A percentile compares a stretch with the other conserved stretches of the same genome.
Evolutionary conservation across 2,888 invertebrate genomes (phyloP).

Genomic region (Malacosoma neustria): DNA sequence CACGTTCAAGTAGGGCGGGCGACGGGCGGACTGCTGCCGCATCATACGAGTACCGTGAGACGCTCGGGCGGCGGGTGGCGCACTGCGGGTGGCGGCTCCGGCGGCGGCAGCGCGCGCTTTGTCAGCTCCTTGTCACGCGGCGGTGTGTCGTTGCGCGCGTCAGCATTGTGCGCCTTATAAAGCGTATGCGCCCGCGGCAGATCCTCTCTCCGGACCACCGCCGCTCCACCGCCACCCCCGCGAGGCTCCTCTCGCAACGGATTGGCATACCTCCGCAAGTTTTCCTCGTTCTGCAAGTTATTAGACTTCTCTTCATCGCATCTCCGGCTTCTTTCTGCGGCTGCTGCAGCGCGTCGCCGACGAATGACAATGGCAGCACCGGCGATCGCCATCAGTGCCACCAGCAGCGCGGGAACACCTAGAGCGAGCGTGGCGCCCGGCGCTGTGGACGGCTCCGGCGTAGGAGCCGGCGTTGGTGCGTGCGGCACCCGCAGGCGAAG

Average conservation of each 20-base stretch:
- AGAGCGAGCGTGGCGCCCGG: constrained; percentile 32
- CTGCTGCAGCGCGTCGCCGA: constrained; percentile 43
- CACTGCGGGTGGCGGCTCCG: constrained; percentile 42
- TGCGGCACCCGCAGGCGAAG: constrained; percentile 45
- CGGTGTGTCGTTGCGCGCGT: constrained; percentile 88
- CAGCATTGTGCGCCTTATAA: constrained; percentile 89
- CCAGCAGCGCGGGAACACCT: constrained; percentile 20
- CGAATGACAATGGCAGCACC: constrained; percentile 48
- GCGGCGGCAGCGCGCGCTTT: constrained; percentile 77
- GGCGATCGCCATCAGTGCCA: constrained; percentile 21
- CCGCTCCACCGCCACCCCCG: constrained; percentile 24
- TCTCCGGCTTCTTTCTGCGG: constrained; percentile 76
- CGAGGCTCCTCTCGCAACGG: constrained; percentile 79
- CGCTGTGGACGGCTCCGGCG: constrained; percentile 81
- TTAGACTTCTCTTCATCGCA: constrained; percentile 92
- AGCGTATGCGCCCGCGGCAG: constrained; percentile 77
- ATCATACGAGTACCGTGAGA: constrained; percentile 60
- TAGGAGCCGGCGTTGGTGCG: constrained; percentile 19
- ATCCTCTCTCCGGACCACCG: constrained; percentile 61
- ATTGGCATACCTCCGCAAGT: constrained; percentile 87
- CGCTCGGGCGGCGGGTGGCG: constrained; percentile 50
- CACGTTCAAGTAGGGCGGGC: constrained; percentile 16
- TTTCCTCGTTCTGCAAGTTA: constrained; percentile 93
- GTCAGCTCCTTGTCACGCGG: constrained; percentile 85
- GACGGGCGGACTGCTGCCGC: not conserved